Evolutionary conservation across 2,113 vertebrate species (phyloP).

Genomic region (Mormoops blainvillei): DNA sequence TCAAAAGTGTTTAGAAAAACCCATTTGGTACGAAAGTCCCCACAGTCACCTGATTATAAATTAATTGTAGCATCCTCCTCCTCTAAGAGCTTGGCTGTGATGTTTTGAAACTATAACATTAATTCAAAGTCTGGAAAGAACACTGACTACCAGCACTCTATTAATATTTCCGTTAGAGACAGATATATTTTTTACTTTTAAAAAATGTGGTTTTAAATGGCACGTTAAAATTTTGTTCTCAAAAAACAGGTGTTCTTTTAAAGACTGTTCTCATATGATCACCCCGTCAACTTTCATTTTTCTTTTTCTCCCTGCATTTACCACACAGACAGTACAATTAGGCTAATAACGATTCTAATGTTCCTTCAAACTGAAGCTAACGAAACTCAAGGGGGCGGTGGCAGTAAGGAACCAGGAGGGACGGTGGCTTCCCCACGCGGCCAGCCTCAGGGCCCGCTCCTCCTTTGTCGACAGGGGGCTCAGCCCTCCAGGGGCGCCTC

Average conservation of each 20-base stretch:
- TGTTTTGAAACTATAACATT: neutral
- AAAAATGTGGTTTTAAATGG: neutral
- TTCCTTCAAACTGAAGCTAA: neutral
- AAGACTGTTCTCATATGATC: neutral
- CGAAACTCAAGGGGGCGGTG: neutral
- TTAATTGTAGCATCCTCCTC: neutral
- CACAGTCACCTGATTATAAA: neutral
- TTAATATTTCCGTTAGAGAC: slow-evolving; percentile 19
- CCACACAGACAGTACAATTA: neutral
- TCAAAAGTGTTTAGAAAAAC: neutral
- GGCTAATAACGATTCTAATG: neutral
- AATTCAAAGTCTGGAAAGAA: neutral
- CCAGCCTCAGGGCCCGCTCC: neutral
- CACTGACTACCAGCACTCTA: neutral
- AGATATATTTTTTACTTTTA: neutral
- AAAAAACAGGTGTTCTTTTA: neutral
- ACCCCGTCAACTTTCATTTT: neutral
- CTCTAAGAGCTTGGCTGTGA: neutral
- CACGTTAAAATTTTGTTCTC: slow-evolving; percentile 26
- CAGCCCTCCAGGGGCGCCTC: neutral
- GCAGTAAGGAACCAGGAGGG: neutral
- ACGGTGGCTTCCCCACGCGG: neutral
- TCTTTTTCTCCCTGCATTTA: neutral
- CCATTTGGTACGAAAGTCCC: neutral
- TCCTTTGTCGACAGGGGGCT: neutral